phyloP scores from a whole-genome alignment of 2,888 invertebrate genomes.

The Deroplatys truncata region DNA sequence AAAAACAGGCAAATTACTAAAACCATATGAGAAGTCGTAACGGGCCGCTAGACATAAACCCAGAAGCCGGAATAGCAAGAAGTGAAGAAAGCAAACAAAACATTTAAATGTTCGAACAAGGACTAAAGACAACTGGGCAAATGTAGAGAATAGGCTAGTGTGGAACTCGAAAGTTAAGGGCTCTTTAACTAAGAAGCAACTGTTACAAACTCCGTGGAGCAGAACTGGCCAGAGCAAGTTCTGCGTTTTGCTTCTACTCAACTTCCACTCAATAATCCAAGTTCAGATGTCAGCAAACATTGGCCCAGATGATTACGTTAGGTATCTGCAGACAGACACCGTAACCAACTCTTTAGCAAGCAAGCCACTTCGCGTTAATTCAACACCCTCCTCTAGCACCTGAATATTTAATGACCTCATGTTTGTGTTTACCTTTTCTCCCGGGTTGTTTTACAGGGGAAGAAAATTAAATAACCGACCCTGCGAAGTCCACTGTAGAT shows the following conservation, averaged over 20 bases:
- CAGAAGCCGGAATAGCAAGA: too few relatives aligned
- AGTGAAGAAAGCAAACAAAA: too few relatives aligned
- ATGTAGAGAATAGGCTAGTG: background rate
- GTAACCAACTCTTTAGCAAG: background rate
- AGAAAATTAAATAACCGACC: background rate
- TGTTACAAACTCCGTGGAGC: background rate
- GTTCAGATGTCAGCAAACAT: background rate
- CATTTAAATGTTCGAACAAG: too few relatives aligned
- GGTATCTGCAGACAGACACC: background rate
- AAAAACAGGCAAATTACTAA: too few relatives aligned
- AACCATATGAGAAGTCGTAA: too few relatives aligned
- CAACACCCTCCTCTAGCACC: background rate
- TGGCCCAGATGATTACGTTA: background rate
- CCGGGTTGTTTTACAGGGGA: background rate
- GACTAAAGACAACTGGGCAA: too few relatives aligned
- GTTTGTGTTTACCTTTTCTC: background rate
- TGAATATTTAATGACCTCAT: background rate
- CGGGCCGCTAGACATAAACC: too few relatives aligned
- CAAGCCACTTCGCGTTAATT: background rate
- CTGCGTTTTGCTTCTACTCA: background rate
- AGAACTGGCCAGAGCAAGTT: background rate
- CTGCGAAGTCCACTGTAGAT: background rate
- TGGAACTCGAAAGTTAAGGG: too few relatives aligned
- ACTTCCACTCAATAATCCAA: background rate
- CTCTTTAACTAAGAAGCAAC: background rate